Base-by-base conservation (phyloP, 2,113 vertebrate genomes). In the Baryphthengus martii region DNA sequence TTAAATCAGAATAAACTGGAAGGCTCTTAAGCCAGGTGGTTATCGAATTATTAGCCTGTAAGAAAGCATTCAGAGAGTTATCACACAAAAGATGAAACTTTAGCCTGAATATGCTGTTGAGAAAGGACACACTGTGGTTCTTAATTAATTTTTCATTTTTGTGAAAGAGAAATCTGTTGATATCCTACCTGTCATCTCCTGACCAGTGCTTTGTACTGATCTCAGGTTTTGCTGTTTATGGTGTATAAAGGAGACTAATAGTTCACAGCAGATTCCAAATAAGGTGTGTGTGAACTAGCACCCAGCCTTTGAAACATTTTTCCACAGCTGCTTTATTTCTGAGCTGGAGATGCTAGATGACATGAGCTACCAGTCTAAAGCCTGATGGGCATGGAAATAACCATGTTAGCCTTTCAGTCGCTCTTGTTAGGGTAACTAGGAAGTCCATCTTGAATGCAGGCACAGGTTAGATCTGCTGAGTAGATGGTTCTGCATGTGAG, bases 41-140 rank as follows among this genome's bases (percentile, higher is more conserved):
- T 97, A 95, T 89, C 89, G 91, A 88, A 91, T 86, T 83, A 53
- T 81, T 68, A 33, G 47, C 78, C 78, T 25, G 28, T 58, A 74
- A 59, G 63, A 72, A 75, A 95, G 47, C 55, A 95, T 84, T 91
- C 83, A 86, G 58, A 95, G 62, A 87, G 16, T 90, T 94, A 96
- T 70, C 91, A 92, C 29, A 21, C 3, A 39, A 76, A 85, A 96
- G 80, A 84, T 86, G 81, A 59, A 89, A 85, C 24, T 95, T 95
- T 58, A 94, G 39, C 71, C 28, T 61, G n/a, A 44, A 52, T 67
- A 50, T 33, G 11, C 44, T 74, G 75, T 79, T 87, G 66, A 91
- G 42, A 95, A 96, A 95, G 58, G 79, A 83, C 78, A 31, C 9
- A 7, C n/a, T 21, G 19, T 81, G 8, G 23, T 70, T 87, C 40